Percentiles rank a stretch among this genome's conserved stretches.
Evolutionary conservation across 2,888 invertebrate species (phyloP).

Genomic region (Machimus rusticus): DNA sequence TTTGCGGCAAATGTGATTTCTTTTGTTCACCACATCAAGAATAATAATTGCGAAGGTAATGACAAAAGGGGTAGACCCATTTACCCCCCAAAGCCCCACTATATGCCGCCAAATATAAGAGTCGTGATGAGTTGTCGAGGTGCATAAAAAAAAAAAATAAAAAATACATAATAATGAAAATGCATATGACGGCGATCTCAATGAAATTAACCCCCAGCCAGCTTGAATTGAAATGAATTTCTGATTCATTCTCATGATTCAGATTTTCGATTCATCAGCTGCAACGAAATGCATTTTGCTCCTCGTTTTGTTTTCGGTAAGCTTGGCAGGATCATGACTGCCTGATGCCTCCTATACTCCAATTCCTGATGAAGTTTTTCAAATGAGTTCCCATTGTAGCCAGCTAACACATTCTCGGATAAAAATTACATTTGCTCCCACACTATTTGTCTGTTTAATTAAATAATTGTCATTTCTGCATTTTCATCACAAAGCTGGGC

Average conservation of each 20-base stretch:
- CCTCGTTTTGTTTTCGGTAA: slow-evolving; percentile 9
- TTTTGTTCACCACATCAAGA: slow-evolving; percentile 13
- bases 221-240: slow-evolving; percentile 10
- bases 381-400: slow-evolving; percentile 50
- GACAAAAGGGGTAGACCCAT: slow-evolving; percentile 10
- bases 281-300: background rate
- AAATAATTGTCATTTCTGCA: slow-evolving; percentile 35
- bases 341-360: background rate
- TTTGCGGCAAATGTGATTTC: slow-evolving; percentile 11
- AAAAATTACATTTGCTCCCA: slow-evolving; percentile 35
- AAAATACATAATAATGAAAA: background rate
- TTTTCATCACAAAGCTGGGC: background rate
- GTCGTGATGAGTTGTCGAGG: slow-evolving; percentile 12
- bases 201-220: slow-evolving; percentile 7
- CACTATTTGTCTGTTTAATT: slow-evolving; percentile 35
- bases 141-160: background rate
- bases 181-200: slow-evolving; percentile 24
- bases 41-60: slow-evolving; percentile 19
- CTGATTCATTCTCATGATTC: slow-evolving; percentile 5
- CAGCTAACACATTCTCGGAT: slow-evolving; percentile 42
- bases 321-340: background rate
- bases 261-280: background rate
- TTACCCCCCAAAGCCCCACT: background rate
- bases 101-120: slow-evolving; percentile 10
- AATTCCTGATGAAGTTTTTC: slow-evolving; percentile 49